Evolutionary conservation across 2,113 vertebrate species (phyloP), one percentile per base, ranked within the genome.

Genomic region (Rhabdomys dilectus): DNA sequence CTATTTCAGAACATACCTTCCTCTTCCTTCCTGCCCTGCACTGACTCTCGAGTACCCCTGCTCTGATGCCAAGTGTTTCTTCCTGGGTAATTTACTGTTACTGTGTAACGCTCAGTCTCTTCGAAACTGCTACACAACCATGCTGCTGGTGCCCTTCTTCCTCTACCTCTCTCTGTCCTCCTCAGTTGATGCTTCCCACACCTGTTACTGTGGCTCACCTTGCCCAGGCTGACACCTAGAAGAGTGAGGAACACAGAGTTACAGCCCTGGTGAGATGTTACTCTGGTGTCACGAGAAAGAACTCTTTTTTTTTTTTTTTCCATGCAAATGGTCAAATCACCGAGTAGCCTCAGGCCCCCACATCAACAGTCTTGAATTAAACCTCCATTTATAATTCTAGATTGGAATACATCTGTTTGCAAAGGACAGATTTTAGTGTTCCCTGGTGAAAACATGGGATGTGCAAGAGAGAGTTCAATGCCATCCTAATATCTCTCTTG

Each of bases 41-140:
- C 15, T 97, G 93, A 96, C 98, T 98, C 97, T 97, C 97, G 77
- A 96, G 92, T 96, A 96, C 96, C 95, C 94, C 92, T 96, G 88
- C 96, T 92, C 97, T 97, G 91, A 95, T 95, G 96, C 88, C 95
- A 97, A 92, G 95, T 85, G 62, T 87, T 48, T 98, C 93, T 95
- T 97, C 97, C 93, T 93, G 97, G 97, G 95, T 97, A 98, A 92
- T 86, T 98, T 97, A 97, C 98, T 97, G 97, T 97, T 98, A 97
- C 36, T 89, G 53, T 97, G 88, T 97, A 97, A 97, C 95, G 87
- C 96, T 97, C 97, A 88, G 84, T 97, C 96, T 97, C 96, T 97
- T 60, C 85, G 89, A 96, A 98, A 96, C 94, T 96, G 93, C 97
- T 97, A 90, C 95, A 56, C 97, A 98, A 96, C 97, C 93, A 73